Percentiles rank a stretch among this genome's conserved stretches.
Conservation (phyloP, 2,797 vertebrate genomes). For the Valencia hispanica region DNA sequence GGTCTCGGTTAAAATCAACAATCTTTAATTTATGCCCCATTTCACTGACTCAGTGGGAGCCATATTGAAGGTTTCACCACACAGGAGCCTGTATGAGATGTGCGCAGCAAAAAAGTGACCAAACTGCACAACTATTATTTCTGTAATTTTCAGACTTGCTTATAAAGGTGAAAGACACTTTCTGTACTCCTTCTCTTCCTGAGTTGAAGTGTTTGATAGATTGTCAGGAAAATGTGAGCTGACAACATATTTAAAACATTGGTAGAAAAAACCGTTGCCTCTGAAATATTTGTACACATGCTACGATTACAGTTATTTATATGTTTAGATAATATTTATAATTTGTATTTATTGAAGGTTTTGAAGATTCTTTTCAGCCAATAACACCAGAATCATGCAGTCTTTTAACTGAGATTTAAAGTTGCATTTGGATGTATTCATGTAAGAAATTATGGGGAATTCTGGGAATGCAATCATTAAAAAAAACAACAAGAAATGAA, state of each 20-base stretch:
- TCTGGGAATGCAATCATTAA: not conserved
- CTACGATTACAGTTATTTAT: not conserved
- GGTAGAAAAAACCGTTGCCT: not conserved
- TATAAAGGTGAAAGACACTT: not conserved
- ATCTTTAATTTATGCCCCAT: not conserved
- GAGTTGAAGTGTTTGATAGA: slow-evolving; percentile 1
- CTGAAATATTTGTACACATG: not conserved
- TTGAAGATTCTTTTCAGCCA: not conserved
- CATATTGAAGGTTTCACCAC: not conserved
- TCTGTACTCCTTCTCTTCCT: not conserved
- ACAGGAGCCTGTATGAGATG: too few relatives aligned
- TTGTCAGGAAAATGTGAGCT: not conserved
- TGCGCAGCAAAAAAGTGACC: not conserved
- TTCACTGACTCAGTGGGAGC: not conserved
- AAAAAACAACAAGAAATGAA: not conserved
- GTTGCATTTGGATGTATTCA: not conserved
- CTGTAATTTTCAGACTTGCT: not conserved
- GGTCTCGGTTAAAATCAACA: not conserved
- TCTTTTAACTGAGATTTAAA: not conserved
- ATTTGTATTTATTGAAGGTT: not conserved
- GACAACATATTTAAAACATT: not conserved
- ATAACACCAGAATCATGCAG: not conserved
- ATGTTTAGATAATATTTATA: not conserved
- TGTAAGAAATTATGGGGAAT: not conserved
- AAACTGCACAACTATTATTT: not conserved